Percentiles rank a stretch among this genome's conserved stretches.
phyloP scores from a whole-genome alignment of 2,888 invertebrate genomes.

The Melipona bicolor region DNA sequence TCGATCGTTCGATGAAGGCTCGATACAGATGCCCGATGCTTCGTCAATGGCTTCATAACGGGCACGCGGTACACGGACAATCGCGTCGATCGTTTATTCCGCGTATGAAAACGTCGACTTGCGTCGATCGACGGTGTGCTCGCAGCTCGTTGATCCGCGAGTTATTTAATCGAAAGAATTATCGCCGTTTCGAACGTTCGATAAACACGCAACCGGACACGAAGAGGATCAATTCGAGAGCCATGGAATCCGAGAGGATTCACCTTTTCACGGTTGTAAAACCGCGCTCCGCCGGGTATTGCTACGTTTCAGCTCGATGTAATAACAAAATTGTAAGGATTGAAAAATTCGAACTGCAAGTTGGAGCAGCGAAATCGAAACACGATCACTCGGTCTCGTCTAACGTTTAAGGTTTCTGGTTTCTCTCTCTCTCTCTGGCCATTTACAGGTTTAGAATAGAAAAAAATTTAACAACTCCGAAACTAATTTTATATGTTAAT shows the following conservation, averaged over 20 bases:
- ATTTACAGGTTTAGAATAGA: too few species aligned
- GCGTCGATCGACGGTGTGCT: background rate
- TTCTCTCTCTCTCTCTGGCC: too few species aligned
- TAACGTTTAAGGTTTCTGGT: too few species aligned
- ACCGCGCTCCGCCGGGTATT: conserved; percentile 3
- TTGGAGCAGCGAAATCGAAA: background rate
- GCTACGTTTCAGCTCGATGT: background rate
- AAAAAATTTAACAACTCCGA: too few species aligned
- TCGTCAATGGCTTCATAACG: conserved; percentile 61
- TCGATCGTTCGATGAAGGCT: conserved; percentile 47
- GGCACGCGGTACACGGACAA: background rate
- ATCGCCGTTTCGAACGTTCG: background rate
- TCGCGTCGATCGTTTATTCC: background rate
- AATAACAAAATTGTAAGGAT: background rate
- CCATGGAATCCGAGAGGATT: background rate
- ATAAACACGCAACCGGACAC: background rate
- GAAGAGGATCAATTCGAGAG: conserved; percentile 9
- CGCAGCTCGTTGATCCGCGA: background rate
- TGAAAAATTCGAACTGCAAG: conserved; percentile 6
- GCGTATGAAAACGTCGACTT: background rate
- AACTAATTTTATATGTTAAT: too few species aligned
- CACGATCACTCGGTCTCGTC: background rate
- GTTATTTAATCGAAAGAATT: conserved; percentile 15
- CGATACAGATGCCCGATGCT: conserved; percentile 71
- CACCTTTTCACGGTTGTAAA: background rate